These are phyloP conservation scores for Lycaena phlaeas DNA, from an alignment of 2,888 invertebrate species.

Conservation along the genomic window DNA sequence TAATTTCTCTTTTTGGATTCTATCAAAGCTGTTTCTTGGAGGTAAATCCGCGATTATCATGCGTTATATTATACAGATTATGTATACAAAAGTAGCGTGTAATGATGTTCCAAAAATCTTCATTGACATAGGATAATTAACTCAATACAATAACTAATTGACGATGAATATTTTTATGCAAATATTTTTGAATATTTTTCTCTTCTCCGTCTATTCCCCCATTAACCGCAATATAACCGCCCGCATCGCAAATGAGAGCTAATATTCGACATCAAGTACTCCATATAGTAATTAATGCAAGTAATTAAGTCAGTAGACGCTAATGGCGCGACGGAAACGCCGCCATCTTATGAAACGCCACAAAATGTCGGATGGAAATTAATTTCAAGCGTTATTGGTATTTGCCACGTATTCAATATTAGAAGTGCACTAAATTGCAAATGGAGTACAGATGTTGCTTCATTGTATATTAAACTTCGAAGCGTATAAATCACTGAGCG, in stretches of 20 bases:
- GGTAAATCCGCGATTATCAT: too few species aligned
- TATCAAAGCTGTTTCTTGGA: too few species aligned
- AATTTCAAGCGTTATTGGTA: neutral
- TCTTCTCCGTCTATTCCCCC: neutral
- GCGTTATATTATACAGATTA: too few species aligned
- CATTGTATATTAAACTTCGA: too few species aligned
- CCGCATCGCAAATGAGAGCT: conserved; percentile 7
- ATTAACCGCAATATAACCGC: conserved; percentile 1
- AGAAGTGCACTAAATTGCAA: neutral
- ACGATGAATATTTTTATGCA: too few species aligned
- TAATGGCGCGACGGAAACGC: conserved; percentile 9
- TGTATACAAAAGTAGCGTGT: too few species aligned
- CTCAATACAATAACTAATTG: too few species aligned
- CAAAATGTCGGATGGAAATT: conserved; percentile 26
- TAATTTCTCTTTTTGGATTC: too few species aligned
- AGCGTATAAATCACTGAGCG: too few species aligned
- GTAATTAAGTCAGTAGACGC: conserved; percentile 9
- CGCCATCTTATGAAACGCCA: conserved; percentile 32
- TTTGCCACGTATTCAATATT: neutral
- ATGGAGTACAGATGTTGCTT: too few species aligned
- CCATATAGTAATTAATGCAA: conserved; percentile 7
- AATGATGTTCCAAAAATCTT: too few species aligned
- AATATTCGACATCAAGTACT: conserved; percentile 3
- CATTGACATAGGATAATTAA: too few species aligned
- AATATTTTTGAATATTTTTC: neutral